These are phyloP conservation scores for Odontocerum albicorne DNA, from an alignment of 2,888 invertebrate genomes.

Conservation along the genomic window DNA sequence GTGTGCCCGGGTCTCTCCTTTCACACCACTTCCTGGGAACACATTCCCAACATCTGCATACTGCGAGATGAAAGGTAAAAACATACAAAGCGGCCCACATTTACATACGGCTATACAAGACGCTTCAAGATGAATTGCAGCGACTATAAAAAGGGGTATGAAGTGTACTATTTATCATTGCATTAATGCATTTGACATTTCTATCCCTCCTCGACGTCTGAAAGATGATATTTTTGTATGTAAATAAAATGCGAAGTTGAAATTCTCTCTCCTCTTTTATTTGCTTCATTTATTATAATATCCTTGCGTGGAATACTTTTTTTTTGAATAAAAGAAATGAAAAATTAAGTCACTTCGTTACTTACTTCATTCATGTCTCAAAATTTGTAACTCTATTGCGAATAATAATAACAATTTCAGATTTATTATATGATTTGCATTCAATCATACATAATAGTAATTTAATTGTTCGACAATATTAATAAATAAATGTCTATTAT, in stretches of 20 bases:
- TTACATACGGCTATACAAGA: constrained; percentile 23
- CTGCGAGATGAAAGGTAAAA: background rate
- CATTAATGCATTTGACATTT: constrained; percentile 22
- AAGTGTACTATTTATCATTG: constrained; percentile 22
- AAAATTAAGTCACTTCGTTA: too few species aligned
- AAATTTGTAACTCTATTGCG: too few species aligned
- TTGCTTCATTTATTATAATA: too few species aligned
- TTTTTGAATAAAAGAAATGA: too few species aligned
- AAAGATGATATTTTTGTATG: constrained; percentile 30
- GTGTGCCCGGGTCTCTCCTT: constrained; percentile 25
- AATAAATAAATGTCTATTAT: too few species aligned
- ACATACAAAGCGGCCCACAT: constrained; percentile 14
- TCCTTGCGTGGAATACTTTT: too few species aligned
- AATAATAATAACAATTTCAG: too few species aligned
- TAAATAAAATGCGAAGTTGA: constrained; percentile 12
- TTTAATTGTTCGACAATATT: too few species aligned
- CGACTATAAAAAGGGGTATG: constrained; percentile 13
- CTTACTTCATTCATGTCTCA: too few species aligned
- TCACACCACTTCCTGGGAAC: constrained; percentile 29
- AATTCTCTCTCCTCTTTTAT: too few species aligned
- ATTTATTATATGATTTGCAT: too few species aligned
- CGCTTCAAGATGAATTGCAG: constrained; percentile 20
- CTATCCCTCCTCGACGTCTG: constrained; percentile 13
- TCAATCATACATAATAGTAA: too few species aligned
- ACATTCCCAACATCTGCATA: constrained; percentile 20